phyloP scores from a whole-genome alignment of 2,888 invertebrate species.

The Leucania comma region DNA sequence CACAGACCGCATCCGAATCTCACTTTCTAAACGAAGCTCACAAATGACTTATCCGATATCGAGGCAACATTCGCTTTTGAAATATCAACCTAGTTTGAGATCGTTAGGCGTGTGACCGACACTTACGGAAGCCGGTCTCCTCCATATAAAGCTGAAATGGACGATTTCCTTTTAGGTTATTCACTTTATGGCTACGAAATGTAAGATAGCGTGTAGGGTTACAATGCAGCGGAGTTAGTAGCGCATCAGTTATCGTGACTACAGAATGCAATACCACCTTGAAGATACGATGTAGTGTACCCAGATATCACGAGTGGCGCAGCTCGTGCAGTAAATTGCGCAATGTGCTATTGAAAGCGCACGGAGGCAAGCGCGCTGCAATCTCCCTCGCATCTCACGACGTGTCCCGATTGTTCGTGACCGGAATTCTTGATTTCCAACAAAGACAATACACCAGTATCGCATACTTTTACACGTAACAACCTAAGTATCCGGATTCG shows the following conservation, averaged over 20 bases:
- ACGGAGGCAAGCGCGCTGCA: slow-evolving; percentile 74
- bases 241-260: slow-evolving; percentile 80
- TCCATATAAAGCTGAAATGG: slow-evolving; percentile 53
- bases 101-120: slow-evolving; percentile 55
- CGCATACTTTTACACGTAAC: slow-evolving; percentile 41
- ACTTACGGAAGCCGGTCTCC: slow-evolving; percentile 63
- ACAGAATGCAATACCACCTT: slow-evolving; percentile 78
- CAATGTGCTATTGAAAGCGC: slow-evolving; percentile 85
- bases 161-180: slow-evolving; percentile 47
- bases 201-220: slow-evolving; percentile 1
- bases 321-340: slow-evolving; percentile 85
- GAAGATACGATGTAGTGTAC: slow-evolving; percentile 77
- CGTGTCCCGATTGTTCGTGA: slow-evolving; percentile 79
- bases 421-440: slow-evolving; percentile 76
- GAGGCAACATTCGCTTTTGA: slow-evolving; percentile 67
- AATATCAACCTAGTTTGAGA: slow-evolving; percentile 74
- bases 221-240: slow-evolving; percentile 40
- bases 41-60: slow-evolving; percentile 66
- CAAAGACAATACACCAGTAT: slow-evolving; percentile 58
- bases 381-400: slow-evolving; percentile 84
- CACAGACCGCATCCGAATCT: slow-evolving; percentile 70
- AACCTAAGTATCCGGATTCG: slow-evolving; percentile 21
- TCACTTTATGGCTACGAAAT: slow-evolving; percentile 34
- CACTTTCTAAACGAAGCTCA: slow-evolving; percentile 73
- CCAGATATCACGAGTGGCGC: slow-evolving; percentile 77